Evolutionary conservation across 2,888 invertebrate genomes (phyloP).

Genomic region (Palloptera scutellata): DNA sequence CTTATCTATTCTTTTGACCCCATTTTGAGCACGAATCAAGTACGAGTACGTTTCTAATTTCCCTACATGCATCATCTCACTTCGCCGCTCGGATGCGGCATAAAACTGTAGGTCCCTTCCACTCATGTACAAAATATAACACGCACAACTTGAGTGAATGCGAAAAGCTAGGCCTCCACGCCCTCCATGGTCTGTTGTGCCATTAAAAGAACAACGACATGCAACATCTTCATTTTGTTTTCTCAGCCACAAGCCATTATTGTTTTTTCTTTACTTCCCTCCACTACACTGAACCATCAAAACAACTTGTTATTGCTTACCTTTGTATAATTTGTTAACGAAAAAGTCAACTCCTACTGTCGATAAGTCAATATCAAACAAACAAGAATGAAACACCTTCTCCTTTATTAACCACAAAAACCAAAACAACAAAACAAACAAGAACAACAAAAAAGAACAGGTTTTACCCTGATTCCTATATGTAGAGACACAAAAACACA

Average conservation of each 20-base stretch:
- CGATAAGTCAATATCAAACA: background rate
- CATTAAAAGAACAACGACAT: background rate
- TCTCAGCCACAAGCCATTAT: background rate
- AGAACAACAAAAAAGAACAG: conserved; percentile 12
- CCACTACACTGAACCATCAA: conserved; percentile 3
- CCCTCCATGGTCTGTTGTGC: no score
- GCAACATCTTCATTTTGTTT: background rate
- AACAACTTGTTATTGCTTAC: conserved; percentile 36
- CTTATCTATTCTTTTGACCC: no score
- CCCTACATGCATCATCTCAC: no score
- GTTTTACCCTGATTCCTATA: conserved; percentile 26
- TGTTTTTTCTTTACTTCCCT: conserved; percentile 12
- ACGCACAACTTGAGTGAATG: no score
- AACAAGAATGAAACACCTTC: conserved; percentile 8
- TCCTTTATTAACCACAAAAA: conserved; percentile 24
- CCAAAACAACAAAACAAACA: conserved; percentile 4
- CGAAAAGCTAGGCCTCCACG: no score
- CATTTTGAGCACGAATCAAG: no score
- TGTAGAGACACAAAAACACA: conserved; percentile 22
- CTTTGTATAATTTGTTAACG: conserved; percentile 31
- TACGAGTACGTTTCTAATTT: no score
- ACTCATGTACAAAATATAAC: no score
- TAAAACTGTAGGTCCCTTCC: no score
- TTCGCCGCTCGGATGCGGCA: no score
- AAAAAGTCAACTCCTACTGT: no score